Base-by-base conservation (phyloP, 2,888 invertebrate genomes). In the Scaptomyza tumidula region DNA sequence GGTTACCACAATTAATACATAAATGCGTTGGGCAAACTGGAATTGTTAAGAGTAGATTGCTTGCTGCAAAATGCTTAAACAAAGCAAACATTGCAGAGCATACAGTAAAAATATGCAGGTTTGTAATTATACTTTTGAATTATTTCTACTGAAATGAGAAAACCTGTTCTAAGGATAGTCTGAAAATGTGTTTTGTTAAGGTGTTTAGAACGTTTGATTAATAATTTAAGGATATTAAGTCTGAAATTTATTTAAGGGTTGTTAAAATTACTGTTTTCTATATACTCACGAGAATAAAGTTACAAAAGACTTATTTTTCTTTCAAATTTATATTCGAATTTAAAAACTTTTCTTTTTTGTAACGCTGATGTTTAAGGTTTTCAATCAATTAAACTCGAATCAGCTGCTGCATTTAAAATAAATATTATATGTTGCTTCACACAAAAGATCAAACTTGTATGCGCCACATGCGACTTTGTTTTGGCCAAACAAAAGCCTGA, bases 401-500 rank as follows among this genome's bases (percentile, higher is more conserved):
- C 16, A 7, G 11, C 24, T 31, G 24, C 7, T 4, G 13, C 35
- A 9, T 27, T 35, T 11, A 46, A 27, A 41, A 10, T 19, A 54
- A 24, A 27, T 52, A 31, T 16, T 49, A 59, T 58, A 14, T 29
- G 29, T 49, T 37, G 41, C 39, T 46, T 44, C 39, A 9, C 16
- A 35, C 31, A 35, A 53, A 46, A 74, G 69, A 63, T 68, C 69
- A 61, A 53, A 73, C 54, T 63, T 37, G 24, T 67, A 39, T 37
- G 53, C 37, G 65, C 27, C 66, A 50, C 54, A 63, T 77, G 78
- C 57, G 60, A 60, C 63, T 60, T 53, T 63, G 52, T 55, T 56
- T 43, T n/a, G 61, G 49, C 39, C 75, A 59, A 56, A 62, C 61
- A 70, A 69, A 75, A 75, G 70, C 78, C 75, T 70, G 59, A 78